phyloP scores from a whole-genome alignment of 2,113 vertebrate species.

The Conger conger region DNA sequence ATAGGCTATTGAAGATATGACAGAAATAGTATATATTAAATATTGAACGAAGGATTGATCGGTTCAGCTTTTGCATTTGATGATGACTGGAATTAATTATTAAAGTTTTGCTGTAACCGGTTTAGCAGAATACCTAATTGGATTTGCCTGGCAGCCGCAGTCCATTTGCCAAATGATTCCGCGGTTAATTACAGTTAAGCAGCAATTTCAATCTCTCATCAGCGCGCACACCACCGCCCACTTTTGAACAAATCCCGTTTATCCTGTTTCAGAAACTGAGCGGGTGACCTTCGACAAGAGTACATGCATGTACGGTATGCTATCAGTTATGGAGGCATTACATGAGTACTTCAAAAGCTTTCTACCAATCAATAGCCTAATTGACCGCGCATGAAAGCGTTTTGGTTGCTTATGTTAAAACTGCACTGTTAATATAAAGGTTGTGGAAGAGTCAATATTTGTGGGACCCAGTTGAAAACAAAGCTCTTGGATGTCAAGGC shows the following conservation, averaged over 20 bases:
- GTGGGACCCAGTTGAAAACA: neutral
- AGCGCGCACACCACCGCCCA: neutral
- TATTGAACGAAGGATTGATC: neutral
- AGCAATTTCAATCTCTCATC: neutral
- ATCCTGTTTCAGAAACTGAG: neutral
- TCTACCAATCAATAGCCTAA: neutral
- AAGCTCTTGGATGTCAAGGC: neutral
- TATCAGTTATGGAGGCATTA: neutral
- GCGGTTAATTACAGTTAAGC: neutral
- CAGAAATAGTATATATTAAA: neutral
- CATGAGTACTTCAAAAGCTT: neutral
- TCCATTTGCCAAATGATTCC: conserved; percentile 1
- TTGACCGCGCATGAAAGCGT: neutral
- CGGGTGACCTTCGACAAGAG: neutral
- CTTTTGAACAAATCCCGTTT: neutral
- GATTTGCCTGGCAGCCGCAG: conserved; percentile 38
- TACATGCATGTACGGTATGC: neutral
- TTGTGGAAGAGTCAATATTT: neutral
- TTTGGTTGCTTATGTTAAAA: neutral
- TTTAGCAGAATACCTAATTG: conserved; percentile 45
- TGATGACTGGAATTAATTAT: conserved; percentile 13
- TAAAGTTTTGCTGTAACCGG: conserved; percentile 12
- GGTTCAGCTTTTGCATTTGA: neutral
- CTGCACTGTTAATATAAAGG: neutral
- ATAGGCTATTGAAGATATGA: neutral